phyloP scores from a whole-genome alignment of 2,113 vertebrate species.

The Puffinus mauretanicus region DNA sequence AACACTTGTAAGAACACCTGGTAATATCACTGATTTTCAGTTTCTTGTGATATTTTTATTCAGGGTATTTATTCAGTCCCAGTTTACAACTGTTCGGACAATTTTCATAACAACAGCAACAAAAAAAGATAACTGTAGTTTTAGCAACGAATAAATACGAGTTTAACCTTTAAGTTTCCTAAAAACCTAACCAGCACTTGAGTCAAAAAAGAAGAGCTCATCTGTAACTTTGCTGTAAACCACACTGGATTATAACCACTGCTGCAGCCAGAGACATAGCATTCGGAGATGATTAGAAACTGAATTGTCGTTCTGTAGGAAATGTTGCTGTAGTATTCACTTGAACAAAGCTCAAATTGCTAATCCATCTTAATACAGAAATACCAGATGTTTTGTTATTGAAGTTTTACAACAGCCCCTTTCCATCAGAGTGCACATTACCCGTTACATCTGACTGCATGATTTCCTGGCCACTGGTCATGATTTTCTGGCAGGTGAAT shows the following conservation, averaged over 20 bases:
- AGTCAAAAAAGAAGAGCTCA: background rate
- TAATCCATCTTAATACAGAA: background rate
- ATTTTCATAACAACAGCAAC: background rate
- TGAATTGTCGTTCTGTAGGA: background rate
- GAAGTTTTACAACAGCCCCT: background rate
- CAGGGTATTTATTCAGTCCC: background rate
- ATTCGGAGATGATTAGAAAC: background rate
- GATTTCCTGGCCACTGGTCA: background rate
- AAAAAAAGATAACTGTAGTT: background rate
- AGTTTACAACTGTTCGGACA: background rate
- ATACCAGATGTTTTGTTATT: background rate
- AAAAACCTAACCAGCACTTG: background rate
- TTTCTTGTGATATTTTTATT: background rate
- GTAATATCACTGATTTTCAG: background rate
- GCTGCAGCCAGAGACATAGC: background rate
- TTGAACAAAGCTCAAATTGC: background rate
- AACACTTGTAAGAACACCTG: background rate
- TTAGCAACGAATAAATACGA: background rate
- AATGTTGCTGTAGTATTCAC: background rate
- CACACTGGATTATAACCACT: background rate
- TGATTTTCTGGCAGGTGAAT: background rate
- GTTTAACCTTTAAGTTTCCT: background rate
- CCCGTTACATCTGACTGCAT: background rate
- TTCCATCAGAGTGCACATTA: background rate
- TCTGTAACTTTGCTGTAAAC: background rate